Base-by-base conservation (phyloP, 2,888 invertebrate species). In the Drosophila paranaensis region DNA sequence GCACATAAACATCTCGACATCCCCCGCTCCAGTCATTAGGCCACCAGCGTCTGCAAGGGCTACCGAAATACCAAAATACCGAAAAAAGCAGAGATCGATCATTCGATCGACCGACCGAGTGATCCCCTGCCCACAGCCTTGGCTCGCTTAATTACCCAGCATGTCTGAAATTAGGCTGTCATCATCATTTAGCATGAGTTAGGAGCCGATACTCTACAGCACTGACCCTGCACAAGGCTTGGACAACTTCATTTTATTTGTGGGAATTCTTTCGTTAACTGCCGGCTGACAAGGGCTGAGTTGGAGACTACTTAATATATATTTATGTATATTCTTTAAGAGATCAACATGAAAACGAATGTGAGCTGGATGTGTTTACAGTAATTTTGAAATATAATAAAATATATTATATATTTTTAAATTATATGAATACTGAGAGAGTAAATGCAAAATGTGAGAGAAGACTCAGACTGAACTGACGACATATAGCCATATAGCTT, bases 141-240 rank as follows among this genome's bases (percentile, higher is more conserved):
- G 67, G 43, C 45, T 45, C 62, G 81, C 42, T 62, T 78, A 80
- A 78, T 80, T 78, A 81, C 77, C 73, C 63, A 46, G 60, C 58
- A 66, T 68, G 78, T 65, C 88, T 66, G 79, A 84, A 89, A 84
- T 84, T 89, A 89, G 84, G 89, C 84, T 84, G 83, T 84, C 83
- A 89, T 87, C 83, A 89, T 72, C 89, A 64, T 78, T 77, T 77
- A 77, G 76, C 77, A 64, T 50, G 64, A 75, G 71, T 64, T 73
- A 56, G 74, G 50, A 69, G 61, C 25, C 56, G 33, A 50, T 39
- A 60, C 60, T 37, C 37, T 55, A 27, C 39, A 39, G 20, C 51
- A 37, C 20, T 9, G 20, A 3, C 39, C 53, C 53, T 8, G 37
- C 37, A 8, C 8, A 14, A 25, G 13, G 50, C 51, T 51, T 25